Conservation (phyloP, 1,140 invertebrate genomes). For the Sycophila sp. region DNA sequence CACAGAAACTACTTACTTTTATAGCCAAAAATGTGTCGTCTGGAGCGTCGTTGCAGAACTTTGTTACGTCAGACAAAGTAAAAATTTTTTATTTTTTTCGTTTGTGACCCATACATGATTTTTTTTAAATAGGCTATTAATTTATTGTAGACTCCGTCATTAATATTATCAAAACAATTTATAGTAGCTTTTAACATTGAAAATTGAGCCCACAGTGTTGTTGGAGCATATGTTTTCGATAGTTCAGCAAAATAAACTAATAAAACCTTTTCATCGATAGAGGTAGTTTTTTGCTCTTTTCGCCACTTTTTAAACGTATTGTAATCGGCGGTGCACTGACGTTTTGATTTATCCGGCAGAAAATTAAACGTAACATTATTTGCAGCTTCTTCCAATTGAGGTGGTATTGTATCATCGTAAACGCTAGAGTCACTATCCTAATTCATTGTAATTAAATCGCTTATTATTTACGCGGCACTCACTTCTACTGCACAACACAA, state of each 20-base stretch:
- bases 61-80: neutral
- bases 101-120: neutral
- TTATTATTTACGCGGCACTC: too few species aligned
- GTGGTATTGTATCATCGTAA: too few species aligned
- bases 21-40: neutral
- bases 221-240: neutral
- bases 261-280: neutral
- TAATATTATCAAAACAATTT: neutral
- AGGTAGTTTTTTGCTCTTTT: neutral
- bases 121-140: neutral
- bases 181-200: neutral
- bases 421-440: too few species aligned
- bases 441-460: too few species aligned
- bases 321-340: neutral
- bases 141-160: neutral
- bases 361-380: neutral
- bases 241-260: neutral
- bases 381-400: neutral
- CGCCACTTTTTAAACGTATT: constrained; percentile 1
- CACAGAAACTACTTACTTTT: neutral
- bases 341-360: neutral
- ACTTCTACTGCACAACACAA: too few species aligned
- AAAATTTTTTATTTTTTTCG: neutral
- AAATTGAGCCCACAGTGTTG: neutral
- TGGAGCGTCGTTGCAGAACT: neutral